These are phyloP conservation scores for Campoplex nolae DNA, from an alignment of 2,888 invertebrate genomes.

Conservation along the genomic window DNA sequence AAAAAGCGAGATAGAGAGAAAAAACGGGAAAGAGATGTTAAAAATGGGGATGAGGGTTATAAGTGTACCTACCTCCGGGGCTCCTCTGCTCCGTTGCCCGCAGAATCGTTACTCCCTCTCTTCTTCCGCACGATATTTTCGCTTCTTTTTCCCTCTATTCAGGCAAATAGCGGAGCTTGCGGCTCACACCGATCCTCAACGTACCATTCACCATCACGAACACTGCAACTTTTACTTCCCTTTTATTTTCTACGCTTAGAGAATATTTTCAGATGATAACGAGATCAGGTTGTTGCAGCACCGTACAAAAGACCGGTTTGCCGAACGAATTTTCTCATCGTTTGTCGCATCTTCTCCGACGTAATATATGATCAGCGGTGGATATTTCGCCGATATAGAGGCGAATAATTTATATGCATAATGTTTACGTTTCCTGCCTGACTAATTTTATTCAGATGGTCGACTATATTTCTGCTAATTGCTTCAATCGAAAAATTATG, in stretches of 20 bases:
- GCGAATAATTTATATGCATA: conserved; percentile 1
- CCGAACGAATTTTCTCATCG: conserved; percentile 69
- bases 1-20: conserved; percentile 24
- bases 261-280: conserved; percentile 79
- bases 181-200: conserved; percentile 49
- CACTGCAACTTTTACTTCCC: conserved; percentile 76
- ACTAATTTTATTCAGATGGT: not conserved
- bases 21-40: conserved; percentile 28
- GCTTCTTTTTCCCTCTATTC: conserved; percentile 41
- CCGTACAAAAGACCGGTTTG: conserved; percentile 49
- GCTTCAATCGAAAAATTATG: not conserved
- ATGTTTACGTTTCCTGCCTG: conserved; percentile 12
- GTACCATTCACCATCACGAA: conserved; percentile 70
- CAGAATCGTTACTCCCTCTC: conserved; percentile 68
- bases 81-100: conserved; percentile 64
- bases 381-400: not conserved
- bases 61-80: conserved; percentile 65
- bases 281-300: conserved; percentile 76
- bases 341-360: conserved; percentile 74
- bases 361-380: not conserved
- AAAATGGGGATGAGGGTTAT: conserved; percentile 59
- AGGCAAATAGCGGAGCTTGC: conserved; percentile 39
- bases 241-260: conserved; percentile 80
- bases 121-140: conserved; percentile 47
- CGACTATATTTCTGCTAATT: not conserved